These are phyloP conservation scores for Oceanodroma leucorhoa DNA, from an alignment of 2,797 vertebrate genomes.

Conservation along the genomic window DNA sequence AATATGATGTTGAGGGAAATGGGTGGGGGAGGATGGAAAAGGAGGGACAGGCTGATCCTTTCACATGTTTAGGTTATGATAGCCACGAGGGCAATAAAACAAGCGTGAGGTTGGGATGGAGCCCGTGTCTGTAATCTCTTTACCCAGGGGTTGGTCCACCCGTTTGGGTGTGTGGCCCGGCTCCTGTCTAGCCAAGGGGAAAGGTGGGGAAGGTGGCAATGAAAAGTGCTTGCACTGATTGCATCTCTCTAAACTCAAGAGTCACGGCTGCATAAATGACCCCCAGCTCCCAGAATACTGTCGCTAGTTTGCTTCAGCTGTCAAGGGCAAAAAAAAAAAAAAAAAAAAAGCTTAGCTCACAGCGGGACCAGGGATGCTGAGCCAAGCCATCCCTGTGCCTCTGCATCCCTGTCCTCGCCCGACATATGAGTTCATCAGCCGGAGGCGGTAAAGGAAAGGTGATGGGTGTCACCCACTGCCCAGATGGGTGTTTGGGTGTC, in stretches of 20 bases:
- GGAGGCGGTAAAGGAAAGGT: background rate
- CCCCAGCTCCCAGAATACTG: background rate
- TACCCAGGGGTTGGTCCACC: background rate
- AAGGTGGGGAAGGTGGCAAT: background rate
- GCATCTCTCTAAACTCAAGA: background rate
- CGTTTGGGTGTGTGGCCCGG: background rate
- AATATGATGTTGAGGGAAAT: background rate
- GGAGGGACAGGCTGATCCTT: background rate
- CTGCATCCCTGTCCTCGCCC: accelerated
- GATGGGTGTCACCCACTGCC: background rate
- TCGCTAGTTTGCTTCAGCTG: background rate
- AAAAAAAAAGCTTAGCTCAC: no score
- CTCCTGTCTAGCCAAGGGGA: background rate
- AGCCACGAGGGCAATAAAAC: background rate
- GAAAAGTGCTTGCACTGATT: background rate
- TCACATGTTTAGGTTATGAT: background rate
- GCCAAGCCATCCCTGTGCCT: background rate
- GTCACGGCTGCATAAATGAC: accelerated
- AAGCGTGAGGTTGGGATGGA: background rate
- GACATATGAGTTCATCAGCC: accelerated
- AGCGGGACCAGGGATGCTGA: background rate
- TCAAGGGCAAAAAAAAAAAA: background rate
- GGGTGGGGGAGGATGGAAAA: background rate
- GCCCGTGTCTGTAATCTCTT: accelerated
- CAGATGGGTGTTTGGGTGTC: background rate